Percentiles rank a stretch among this genome's conserved stretches.
These are phyloP conservation scores for Sphaerophoria rueppellii DNA, from an alignment of 2,888 invertebrate species.

Conservation along the genomic window DNA sequence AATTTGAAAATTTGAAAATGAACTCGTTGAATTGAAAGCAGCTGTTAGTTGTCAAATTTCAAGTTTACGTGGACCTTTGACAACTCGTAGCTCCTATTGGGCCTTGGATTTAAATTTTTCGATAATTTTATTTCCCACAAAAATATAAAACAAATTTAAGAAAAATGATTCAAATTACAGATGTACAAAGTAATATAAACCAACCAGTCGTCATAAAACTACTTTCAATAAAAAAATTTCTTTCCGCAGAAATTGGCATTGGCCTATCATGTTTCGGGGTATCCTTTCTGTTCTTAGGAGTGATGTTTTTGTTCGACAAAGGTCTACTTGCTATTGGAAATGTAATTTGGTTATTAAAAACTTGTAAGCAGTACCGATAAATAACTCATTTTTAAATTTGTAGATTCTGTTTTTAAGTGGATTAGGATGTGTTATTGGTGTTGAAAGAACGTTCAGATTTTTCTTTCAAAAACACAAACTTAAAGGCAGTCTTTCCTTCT, in stretches of 20 bases:
- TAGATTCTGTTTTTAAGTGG: conserved; percentile 98
- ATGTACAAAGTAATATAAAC: conserved; percentile 89
- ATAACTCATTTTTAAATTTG: conserved; percentile 78
- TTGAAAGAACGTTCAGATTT: conserved; percentile 96
- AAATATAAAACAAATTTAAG: conserved; percentile 32
- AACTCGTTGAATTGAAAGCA: conserved; percentile 18
- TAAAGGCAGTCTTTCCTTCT: conserved; percentile 94
- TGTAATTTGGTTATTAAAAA: conserved; percentile 83
- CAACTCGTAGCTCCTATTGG: neutral
- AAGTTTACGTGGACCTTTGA: conserved; percentile 65
- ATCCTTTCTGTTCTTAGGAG: conserved; percentile 96
- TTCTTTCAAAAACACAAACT: conserved; percentile 99
- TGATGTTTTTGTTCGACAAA: conserved; percentile 96
- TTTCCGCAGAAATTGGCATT: conserved; percentile 94
- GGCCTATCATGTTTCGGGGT: conserved; percentile 98
- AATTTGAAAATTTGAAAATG: neutral
- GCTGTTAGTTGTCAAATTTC: conserved; percentile 63
- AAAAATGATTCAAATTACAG: conserved; percentile 91
- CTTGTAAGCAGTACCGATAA: conserved; percentile 14
- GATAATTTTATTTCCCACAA: neutral
- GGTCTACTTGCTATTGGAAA: conserved; percentile 99
- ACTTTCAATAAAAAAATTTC: conserved; percentile 5
- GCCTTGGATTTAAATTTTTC: neutral
- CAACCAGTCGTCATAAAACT: conserved; percentile 74
- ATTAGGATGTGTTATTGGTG: conserved; percentile 96